Conservation (phyloP, 2,888 invertebrate genomes). For the Dryocosmus kuriphilus region DNA sequence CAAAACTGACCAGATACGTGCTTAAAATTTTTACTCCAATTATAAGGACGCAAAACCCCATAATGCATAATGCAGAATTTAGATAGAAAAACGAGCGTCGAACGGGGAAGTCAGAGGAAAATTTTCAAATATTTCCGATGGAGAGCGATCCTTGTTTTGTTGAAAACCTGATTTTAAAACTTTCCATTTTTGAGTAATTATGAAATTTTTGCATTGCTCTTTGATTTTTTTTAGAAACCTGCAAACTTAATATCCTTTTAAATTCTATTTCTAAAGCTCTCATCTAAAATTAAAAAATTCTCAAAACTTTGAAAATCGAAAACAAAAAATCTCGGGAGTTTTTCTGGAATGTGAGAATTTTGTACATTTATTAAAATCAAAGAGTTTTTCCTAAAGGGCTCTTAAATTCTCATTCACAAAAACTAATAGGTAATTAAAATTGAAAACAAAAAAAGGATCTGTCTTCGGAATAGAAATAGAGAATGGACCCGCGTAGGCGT, state of each 20-base stretch:
- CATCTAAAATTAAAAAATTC: background rate
- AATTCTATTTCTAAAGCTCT: background rate
- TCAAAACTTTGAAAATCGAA: background rate
- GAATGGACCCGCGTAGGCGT: constrained; percentile 41
- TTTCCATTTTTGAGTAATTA: background rate
- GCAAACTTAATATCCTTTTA: too few relatives aligned
- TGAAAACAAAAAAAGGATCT: background rate
- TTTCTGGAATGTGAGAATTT: constrained; percentile 20
- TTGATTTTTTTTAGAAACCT: too few relatives aligned
- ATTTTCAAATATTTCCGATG: background rate
- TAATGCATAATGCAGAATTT: constrained; percentile 14
- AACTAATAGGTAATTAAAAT: background rate
- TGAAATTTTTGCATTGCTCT: too few relatives aligned
- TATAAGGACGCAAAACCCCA: constrained; percentile 20
- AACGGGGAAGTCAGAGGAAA: constrained; percentile 16
- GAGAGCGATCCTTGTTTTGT: constrained; percentile 15
- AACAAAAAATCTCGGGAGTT: constrained; percentile 5
- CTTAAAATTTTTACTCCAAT: constrained; percentile 33
- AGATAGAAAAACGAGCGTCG: constrained; percentile 22
- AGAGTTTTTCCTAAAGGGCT: constrained; percentile 15
- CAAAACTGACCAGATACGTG: constrained; percentile 33
- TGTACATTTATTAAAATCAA: constrained; percentile 25
- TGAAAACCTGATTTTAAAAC: background rate
- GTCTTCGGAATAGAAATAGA: constrained; percentile 44
- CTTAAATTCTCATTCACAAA: background rate